Conservation (phyloP, 2,797 vertebrate species). For the Paedocypris micromegethes region DNA sequence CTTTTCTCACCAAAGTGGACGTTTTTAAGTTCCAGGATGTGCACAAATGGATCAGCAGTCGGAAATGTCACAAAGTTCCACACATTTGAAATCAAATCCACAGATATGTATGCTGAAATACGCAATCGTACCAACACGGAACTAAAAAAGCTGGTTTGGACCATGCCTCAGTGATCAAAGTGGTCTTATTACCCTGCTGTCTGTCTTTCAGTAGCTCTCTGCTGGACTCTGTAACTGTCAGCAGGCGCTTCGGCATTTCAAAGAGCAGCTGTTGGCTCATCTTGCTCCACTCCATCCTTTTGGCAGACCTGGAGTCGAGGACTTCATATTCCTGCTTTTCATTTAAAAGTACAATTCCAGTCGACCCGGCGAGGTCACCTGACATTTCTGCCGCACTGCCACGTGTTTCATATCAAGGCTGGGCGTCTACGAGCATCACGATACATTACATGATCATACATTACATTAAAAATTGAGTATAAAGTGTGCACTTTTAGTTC, state of each 20-base stretch:
- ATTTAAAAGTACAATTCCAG: slow-evolving; percentile 18
- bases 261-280: slow-evolving; percentile 47
- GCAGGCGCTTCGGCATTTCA: slow-evolving; percentile 53
- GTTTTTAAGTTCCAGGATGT: no score
- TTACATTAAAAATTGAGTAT: no score
- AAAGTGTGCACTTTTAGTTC: no score
- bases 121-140: not conserved
- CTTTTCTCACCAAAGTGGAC: no score
- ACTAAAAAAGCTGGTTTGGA: slow-evolving; percentile 38
- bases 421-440: no score
- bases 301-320: slow-evolving; percentile 41
- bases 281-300: slow-evolving; percentile 53
- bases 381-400: no score
- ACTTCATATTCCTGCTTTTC: slow-evolving; percentile 29
- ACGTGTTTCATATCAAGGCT: no score
- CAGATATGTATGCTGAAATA: not conserved
- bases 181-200: slow-evolving; percentile 57
- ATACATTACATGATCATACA: no score
- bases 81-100: not conserved
- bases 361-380: no score
- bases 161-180: slow-evolving; percentile 65
- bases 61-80: not conserved
- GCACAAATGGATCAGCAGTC: no score
- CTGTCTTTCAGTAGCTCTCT: slow-evolving; percentile 39
- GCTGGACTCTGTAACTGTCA: slow-evolving; percentile 57